These are phyloP conservation scores for Lipophrys pholis DNA, from an alignment of 2,113 vertebrate genomes.

Conservation along the genomic window DNA sequence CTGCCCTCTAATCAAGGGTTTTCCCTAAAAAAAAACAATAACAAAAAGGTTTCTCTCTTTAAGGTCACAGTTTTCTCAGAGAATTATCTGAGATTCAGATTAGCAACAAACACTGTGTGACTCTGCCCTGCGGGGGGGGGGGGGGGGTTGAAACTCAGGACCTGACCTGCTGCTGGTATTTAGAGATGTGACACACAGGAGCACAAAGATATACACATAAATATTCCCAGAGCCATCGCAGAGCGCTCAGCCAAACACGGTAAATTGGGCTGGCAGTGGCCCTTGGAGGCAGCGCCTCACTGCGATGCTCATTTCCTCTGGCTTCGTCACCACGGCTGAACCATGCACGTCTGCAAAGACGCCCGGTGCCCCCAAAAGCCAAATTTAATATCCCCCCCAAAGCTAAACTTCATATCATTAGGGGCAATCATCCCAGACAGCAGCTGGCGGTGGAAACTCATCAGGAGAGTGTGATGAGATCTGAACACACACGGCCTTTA, in stretches of 20 bases:
- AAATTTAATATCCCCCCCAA: conserved; percentile 19
- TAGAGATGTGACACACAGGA: background rate
- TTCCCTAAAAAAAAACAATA: background rate
- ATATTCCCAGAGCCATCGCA: background rate
- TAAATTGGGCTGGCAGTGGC: conserved; percentile 22
- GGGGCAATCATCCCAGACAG: conserved; percentile 30
- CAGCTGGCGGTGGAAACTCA: background rate
- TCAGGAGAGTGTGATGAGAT: conserved; percentile 13
- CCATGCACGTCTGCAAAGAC: conserved; percentile 5
- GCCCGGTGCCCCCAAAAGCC: conserved; percentile 24
- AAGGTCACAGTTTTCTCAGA: background rate
- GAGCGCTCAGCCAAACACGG: background rate
- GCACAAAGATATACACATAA: background rate
- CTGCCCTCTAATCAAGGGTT: too few species aligned
- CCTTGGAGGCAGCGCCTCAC: conserved; percentile 23
- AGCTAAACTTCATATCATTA: conserved; percentile 43
- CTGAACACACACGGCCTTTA: too few species aligned
- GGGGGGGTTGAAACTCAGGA: conserved; percentile 5
- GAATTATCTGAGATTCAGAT: conserved; percentile 17
- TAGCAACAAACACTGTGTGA: background rate
- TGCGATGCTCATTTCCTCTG: conserved; percentile 22
- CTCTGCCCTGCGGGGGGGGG: background rate
- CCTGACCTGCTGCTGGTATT: conserved; percentile 2
- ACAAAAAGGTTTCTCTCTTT: conserved; percentile 3
- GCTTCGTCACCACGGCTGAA: conserved; percentile 3